A percentile compares a stretch with the other conserved stretches of the same genome.
Evolutionary conservation across 1,140 invertebrate species (phyloP).

Genomic region (Zaprionus inermis): DNA sequence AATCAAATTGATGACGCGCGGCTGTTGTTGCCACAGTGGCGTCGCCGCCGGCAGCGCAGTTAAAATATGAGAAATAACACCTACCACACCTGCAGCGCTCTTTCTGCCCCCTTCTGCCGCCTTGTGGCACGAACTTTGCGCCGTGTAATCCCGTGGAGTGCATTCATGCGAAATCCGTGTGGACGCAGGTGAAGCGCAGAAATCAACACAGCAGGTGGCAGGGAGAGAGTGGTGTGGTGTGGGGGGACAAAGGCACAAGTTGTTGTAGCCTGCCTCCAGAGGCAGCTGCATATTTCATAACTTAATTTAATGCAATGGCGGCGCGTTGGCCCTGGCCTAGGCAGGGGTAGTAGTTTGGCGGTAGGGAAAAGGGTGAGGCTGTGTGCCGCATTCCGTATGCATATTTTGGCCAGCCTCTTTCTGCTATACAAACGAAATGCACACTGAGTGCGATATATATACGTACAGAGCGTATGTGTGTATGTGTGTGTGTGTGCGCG

Average conservation of each 20-base stretch:
- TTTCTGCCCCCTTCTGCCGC: not conserved
- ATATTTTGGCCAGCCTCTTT: conserved; percentile 31
- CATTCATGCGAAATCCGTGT: conserved; percentile 69
- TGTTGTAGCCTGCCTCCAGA: conserved; percentile 20
- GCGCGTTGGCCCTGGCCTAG: not conserved
- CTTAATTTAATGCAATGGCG: conserved; percentile 74
- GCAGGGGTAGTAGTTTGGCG: not conserved
- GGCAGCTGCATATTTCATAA: conserved; percentile 64
- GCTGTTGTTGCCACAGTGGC: conserved; percentile 49
- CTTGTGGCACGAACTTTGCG: not conserved
- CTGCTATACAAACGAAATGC: conserved; percentile 12
- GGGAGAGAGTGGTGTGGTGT: not conserved
- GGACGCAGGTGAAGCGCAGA: conserved; percentile 49
- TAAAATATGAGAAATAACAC: not conserved
- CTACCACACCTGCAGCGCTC: no score
- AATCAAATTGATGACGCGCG: conserved; percentile 70
- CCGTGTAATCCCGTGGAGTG: conserved; percentile 64
- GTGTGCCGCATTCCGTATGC: conserved; percentile 19
- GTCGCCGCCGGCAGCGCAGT: not conserved
- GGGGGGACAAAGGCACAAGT: not conserved
- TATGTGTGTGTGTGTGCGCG: conserved; percentile 14
- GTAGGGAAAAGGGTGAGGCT: not conserved
- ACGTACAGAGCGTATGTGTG: conserved; percentile 6
- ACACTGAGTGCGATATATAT: conserved; percentile 40
- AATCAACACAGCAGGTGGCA: conserved; percentile 51